Conservation (phyloP, 2,888 invertebrate genomes). For the Aspidiotus destructor region DNA sequence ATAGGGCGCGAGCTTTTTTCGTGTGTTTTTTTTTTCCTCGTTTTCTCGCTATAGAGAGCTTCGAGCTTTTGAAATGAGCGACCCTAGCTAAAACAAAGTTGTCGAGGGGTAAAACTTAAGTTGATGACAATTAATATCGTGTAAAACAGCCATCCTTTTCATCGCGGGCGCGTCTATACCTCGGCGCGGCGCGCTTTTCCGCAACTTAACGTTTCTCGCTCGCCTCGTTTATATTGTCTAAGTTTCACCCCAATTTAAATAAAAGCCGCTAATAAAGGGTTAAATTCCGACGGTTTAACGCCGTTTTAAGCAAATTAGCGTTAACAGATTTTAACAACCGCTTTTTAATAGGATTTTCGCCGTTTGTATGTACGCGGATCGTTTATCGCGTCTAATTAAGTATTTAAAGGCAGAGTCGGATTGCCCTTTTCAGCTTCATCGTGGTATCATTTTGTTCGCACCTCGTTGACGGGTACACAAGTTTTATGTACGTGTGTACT, state of each 20-base stretch:
- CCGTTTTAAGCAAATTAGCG: conserved; percentile 32
- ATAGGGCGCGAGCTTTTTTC: not conserved
- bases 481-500: too few relatives aligned
- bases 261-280: conserved; percentile 30
- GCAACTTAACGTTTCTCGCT: not conserved
- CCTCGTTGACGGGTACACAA: too few relatives aligned
- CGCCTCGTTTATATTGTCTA: not conserved
- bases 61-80: not conserved
- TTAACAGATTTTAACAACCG: conserved; percentile 31
- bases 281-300: conserved; percentile 33
- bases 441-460: too few relatives aligned
- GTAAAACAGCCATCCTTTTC: conserved; percentile 17
- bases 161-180: not conserved
- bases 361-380: not conserved
- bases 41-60: too few relatives aligned
- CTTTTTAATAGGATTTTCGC: conserved; percentile 23
- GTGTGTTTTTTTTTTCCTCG: too few relatives aligned
- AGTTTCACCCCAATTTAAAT: conserved; percentile 30
- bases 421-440: too few relatives aligned
- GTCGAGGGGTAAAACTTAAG: conserved; percentile 30
- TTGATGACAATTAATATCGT: conserved; percentile 31
- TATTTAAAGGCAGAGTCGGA: not conserved
- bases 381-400: not conserved
- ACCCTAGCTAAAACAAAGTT: conserved; percentile 28
- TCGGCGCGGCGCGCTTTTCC: not conserved